These are phyloP conservation scores for Phania funesta DNA, from an alignment of 2,888 invertebrate genomes.

Conservation along the genomic window DNA sequence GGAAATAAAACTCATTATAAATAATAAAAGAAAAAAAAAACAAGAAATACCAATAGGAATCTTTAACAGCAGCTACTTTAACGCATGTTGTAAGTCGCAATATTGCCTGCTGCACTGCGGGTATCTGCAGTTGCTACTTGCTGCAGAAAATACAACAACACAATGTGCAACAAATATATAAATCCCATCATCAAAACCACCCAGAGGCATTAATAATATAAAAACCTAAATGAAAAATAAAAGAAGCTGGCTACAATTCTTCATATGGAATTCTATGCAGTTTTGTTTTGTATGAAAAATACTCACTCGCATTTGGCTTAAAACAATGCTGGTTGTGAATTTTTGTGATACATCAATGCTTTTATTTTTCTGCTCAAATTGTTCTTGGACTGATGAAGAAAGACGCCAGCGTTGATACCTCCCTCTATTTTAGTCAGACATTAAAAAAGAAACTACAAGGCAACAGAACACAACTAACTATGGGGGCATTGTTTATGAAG, in stretches of 20 bases:
- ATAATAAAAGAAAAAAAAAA: neutral
- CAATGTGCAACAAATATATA: slow-evolving; percentile 39
- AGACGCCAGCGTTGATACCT: slow-evolving; percentile 63
- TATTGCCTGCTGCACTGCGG: neutral
- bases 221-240: slow-evolving; percentile 32
- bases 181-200: slow-evolving; percentile 62
- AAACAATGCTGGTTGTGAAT: slow-evolving; percentile 58
- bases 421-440: slow-evolving; percentile 60
- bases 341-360: slow-evolving; percentile 55
- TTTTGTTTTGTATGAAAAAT: slow-evolving; percentile 10
- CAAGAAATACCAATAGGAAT: slow-evolving; percentile 18
- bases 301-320: slow-evolving; percentile 16
- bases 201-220: slow-evolving; percentile 59
- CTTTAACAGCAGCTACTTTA: slow-evolving; percentile 37
- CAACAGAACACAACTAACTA: neutral
- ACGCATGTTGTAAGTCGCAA: slow-evolving; percentile 34
- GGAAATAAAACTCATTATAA: slow-evolving; percentile 59
- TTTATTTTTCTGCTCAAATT: slow-evolving; percentile 32
- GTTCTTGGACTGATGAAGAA: slow-evolving; percentile 46
- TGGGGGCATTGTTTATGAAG: slow-evolving; percentile 15
- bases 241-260: slow-evolving; percentile 32
- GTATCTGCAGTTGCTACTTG: slow-evolving; percentile 50
- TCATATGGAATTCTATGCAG: slow-evolving; percentile 50
- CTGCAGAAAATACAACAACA: slow-evolving; percentile 26
- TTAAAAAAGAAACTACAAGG: slow-evolving; percentile 27